These are phyloP conservation scores for Drosophila mettleri DNA, from an alignment of 2,888 invertebrate genomes.

Conservation along the genomic window DNA sequence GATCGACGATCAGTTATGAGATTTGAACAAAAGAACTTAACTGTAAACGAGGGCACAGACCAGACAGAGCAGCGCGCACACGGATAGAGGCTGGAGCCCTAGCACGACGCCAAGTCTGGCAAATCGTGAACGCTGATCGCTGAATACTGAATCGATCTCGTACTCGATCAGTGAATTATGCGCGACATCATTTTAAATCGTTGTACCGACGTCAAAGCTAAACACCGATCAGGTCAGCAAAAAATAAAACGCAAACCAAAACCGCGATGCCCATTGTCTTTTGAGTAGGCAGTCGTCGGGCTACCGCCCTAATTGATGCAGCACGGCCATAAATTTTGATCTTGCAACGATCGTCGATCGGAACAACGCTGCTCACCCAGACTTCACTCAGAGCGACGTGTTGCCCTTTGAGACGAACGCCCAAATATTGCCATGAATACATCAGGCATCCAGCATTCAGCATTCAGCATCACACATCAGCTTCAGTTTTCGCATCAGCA, in stretches of 20 bases:
- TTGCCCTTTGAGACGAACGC: conserved; percentile 52
- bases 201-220: conserved; percentile 78
- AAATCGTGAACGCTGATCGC: conserved; percentile 52
- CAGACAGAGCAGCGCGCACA: conserved; percentile 26
- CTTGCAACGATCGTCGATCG: conserved; percentile 51
- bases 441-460: conserved; percentile 42
- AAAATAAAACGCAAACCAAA: conserved; percentile 18
- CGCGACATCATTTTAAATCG: conserved; percentile 83
- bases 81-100: conserved; percentile 12
- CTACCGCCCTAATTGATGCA: conserved; percentile 84
- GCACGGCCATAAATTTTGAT: conserved; percentile 83
- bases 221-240: conserved; percentile 74
- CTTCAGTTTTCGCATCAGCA: conserved; percentile 18
- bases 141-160: conserved; percentile 46
- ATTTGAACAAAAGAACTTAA: conserved; percentile 79
- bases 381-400: conserved; percentile 39
- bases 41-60: conserved; percentile 68
- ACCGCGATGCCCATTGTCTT: conserved; percentile 64
- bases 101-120: conserved; percentile 74
- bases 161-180: conserved; percentile 79
- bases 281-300: conserved; percentile 56
- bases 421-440: conserved; percentile 73
- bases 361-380: conserved; percentile 17
- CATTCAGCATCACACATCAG: conserved; percentile 21
- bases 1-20: conserved; percentile 77